Conservation (phyloP, 2,113 vertebrate species). For the Cebus imitator region DNA sequence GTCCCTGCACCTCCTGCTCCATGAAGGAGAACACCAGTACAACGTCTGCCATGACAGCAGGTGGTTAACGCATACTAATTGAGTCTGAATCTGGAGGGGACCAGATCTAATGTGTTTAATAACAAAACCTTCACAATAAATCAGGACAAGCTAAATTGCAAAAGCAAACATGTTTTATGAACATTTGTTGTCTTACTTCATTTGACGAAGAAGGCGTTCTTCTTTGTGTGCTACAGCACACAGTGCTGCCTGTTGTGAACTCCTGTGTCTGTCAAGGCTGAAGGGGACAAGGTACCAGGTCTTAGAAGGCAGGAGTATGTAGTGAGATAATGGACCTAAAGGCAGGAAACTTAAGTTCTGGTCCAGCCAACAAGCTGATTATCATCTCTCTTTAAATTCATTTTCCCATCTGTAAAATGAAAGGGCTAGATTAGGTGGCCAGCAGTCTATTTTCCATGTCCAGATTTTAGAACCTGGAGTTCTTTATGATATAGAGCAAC, state of each 20-base stretch:
- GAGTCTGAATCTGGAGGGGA: neutral
- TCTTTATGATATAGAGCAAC: neutral
- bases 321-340: neutral
- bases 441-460: neutral
- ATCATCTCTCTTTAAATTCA: neutral
- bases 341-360: neutral
- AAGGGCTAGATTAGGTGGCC: neutral
- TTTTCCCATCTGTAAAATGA: neutral
- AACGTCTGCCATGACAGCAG: neutral
- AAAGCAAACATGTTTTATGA: constrained; percentile 14
- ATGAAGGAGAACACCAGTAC: neutral
- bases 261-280: neutral
- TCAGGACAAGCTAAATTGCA: neutral
- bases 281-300: neutral
- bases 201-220: neutral
- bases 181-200: neutral
- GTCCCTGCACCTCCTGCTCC: neutral
- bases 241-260: neutral
- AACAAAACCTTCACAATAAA: neutral
- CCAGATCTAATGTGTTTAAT: neutral
- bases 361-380: neutral
- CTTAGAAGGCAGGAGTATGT: neutral
- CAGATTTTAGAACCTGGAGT: neutral
- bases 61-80: neutral
- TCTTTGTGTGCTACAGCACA: neutral